Conservation (phyloP, 2,113 vertebrate species). For the Microtus ochrogaster region DNA sequence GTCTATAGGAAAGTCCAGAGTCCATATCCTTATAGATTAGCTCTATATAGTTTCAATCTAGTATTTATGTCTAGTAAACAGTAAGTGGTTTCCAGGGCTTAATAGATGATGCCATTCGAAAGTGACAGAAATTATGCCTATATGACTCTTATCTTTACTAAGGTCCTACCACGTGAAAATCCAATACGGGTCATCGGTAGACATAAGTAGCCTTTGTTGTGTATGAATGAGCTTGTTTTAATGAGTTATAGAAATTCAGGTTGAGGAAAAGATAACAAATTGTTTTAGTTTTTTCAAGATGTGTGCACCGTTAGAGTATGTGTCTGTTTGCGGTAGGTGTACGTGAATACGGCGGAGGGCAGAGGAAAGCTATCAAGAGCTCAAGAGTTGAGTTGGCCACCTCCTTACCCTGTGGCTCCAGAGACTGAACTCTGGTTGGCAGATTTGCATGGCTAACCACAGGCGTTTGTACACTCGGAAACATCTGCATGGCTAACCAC, state of each 20-base stretch:
- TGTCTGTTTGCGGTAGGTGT: background rate
- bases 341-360: background rate
- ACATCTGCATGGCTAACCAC: background rate
- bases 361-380: background rate
- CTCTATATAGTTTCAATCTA: background rate
- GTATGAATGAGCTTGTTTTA: background rate
- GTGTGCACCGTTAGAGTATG: no score
- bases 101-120: constrained; percentile 33
- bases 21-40: constrained; percentile 2
- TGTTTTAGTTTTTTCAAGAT: background rate
- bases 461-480: background rate
- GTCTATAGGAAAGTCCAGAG: constrained; percentile 1
- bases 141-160: background rate
- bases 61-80: constrained; percentile 23
- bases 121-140: constrained; percentile 36
- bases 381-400: background rate
- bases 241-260: constrained; percentile 25
- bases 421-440: background rate
- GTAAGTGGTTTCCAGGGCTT: constrained; percentile 17
- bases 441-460: background rate
- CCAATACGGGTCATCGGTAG: background rate
- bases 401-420: background rate
- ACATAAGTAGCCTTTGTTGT: background rate
- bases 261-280: background rate
- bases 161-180: background rate